Evolutionary conservation across 2,888 invertebrate genomes (phyloP).

Genomic region (Odontocolon sp.): DNA sequence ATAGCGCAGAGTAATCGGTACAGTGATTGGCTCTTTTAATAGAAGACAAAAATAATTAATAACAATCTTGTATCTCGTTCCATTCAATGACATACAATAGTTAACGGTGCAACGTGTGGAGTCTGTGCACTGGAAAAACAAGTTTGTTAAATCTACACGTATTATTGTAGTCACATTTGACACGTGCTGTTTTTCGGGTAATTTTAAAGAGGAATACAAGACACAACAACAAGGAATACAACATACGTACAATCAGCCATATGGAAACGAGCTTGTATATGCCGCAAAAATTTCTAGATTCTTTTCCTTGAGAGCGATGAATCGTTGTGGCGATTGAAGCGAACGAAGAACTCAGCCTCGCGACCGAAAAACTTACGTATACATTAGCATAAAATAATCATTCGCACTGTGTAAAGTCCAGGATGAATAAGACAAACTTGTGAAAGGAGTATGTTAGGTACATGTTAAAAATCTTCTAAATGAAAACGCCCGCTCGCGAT

Average conservation of each 20-base stretch:
- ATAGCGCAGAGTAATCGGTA: no score
- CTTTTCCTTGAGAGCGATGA: neutral
- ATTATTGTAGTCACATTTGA: no score
- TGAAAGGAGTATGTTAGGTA: neutral
- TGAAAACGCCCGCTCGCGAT: neutral
- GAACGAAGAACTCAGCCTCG: neutral
- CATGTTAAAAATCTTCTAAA: neutral
- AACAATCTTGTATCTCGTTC: no score
- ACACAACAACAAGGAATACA: no score
- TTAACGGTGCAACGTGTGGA: slow-evolving; percentile 47
- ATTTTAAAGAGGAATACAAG: no score
- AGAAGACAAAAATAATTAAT: no score
- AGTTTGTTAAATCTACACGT: slow-evolving; percentile 18
- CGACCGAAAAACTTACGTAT: slow-evolving; percentile 3
- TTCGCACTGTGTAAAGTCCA: neutral
- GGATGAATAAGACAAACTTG: neutral
- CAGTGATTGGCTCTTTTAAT: no score
- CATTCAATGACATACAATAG: no score
- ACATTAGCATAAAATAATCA: slow-evolving; percentile 19
- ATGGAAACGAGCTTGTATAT: no score
- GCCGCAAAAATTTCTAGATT: neutral
- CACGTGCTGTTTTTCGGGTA: no score
- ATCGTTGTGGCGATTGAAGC: neutral
- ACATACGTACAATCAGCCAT: no score
- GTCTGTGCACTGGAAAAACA: slow-evolving; percentile 10